Conservation (phyloP, 2,888 invertebrate genomes). For the Muscina levida region DNA sequence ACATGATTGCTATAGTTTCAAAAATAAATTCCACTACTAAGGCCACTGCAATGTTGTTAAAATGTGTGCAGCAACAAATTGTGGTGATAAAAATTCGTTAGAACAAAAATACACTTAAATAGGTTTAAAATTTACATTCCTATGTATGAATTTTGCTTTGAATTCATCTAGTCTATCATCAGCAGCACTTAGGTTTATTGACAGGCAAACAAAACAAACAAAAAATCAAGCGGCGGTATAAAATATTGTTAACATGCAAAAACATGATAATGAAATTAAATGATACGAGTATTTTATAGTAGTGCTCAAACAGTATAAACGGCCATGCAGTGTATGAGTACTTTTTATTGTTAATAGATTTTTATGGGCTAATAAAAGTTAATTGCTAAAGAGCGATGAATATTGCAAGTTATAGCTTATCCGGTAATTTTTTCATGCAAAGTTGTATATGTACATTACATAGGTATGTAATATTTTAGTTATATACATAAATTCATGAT, state of each 20-base stretch:
- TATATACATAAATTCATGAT: no score
- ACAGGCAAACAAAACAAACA: constrained; percentile 2
- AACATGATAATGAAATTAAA: constrained; percentile 22
- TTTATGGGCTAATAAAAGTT: constrained; percentile 46
- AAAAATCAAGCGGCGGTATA: not conserved
- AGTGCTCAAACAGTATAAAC: not conserved
- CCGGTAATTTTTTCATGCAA: not conserved
- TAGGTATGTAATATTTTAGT: not conserved
- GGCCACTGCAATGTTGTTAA: not conserved
- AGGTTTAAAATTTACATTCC: constrained; percentile 24
- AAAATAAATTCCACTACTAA: not conserved
- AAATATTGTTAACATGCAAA: constrained; percentile 27
- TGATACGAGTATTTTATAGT: constrained; percentile 5
- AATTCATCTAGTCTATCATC: no score
- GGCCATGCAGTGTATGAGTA: not conserved
- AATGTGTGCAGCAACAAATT: not conserved
- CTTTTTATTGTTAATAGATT: constrained; percentile 54
- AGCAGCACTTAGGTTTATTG: constrained; percentile 1
- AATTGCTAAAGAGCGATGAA: constrained; percentile 37
- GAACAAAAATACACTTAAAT: constrained; percentile 43
- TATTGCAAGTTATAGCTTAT: constrained; percentile 4
- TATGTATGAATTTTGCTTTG: not conserved
- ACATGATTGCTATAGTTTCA: no score
- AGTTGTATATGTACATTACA: not conserved
- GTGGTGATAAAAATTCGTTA: constrained; percentile 10